A percentile compares a stretch with the other conserved stretches of the same genome.
phyloP scores from a whole-genome alignment of 2,888 invertebrate genomes.

The Rhagium mordax region DNA sequence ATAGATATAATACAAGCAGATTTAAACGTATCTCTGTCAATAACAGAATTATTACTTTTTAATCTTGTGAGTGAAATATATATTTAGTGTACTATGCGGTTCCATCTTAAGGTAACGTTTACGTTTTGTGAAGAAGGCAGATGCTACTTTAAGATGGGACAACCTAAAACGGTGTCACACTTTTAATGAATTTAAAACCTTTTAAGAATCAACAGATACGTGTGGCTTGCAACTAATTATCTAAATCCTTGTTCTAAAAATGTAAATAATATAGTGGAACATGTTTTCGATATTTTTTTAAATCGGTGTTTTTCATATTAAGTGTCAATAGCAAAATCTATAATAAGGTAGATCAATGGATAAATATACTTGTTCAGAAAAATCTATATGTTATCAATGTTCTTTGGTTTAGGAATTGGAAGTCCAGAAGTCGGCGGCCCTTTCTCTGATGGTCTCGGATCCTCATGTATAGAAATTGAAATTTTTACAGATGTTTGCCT shows the following conservation, averaged over 20 bases:
- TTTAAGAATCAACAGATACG: conserved; percentile 3
- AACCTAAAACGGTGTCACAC: background rate
- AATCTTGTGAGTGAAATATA: background rate
- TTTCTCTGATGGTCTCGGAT: background rate
- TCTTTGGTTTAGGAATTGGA: background rate
- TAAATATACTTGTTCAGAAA: background rate
- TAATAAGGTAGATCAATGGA: background rate
- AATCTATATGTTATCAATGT: background rate
- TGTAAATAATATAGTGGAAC: conserved; percentile 23
- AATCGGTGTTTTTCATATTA: conserved; percentile 20
- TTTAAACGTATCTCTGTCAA: background rate
- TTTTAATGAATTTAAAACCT: background rate
- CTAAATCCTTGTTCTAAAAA: conserved; percentile 21
- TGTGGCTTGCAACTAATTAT: conserved; percentile 14
- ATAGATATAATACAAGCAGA: background rate
- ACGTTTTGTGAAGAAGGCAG: background rate
- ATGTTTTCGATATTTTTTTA: conserved; percentile 27
- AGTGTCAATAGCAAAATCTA: background rate
- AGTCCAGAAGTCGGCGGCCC: background rate
- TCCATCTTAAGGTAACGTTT: background rate
- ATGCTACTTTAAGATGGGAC: background rate
- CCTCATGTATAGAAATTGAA: background rate
- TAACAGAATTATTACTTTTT: background rate
- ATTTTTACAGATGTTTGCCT: no score
- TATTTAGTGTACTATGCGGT: background rate